These are phyloP conservation scores for Channallabes apus DNA, from an alignment of 2,797 vertebrate species.

Conservation along the genomic window DNA sequence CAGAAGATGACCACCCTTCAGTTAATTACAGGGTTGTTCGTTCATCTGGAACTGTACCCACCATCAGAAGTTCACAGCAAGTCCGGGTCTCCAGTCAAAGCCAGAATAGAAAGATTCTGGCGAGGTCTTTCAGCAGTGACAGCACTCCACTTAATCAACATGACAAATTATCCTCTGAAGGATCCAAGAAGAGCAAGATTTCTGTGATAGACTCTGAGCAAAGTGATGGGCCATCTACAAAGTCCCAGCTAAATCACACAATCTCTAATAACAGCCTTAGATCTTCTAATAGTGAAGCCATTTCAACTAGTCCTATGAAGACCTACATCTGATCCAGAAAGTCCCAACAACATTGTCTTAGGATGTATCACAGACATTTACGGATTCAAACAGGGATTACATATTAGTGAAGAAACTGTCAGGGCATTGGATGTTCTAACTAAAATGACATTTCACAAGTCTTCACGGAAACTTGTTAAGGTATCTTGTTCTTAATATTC, in stretches of 20 bases:
- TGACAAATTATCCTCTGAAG: constrained; percentile 50
- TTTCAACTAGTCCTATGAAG: constrained; percentile 54
- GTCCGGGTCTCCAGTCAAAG: constrained; percentile 41
- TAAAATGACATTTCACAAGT: neutral
- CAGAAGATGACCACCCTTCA: constrained; percentile 58
- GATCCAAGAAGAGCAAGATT: constrained; percentile 56
- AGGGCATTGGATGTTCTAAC: constrained; percentile 23
- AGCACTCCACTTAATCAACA: constrained; percentile 25
- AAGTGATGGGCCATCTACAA: constrained; percentile 63
- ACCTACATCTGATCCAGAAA: constrained; percentile 66
- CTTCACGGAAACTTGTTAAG: neutral
- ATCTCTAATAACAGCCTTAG: constrained; percentile 53
- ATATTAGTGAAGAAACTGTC: neutral
- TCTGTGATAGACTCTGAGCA: constrained; percentile 61
- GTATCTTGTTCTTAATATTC: neutral
- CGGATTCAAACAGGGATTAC: neutral
- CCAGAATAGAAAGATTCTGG: constrained; percentile 28
- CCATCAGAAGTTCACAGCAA: constrained; percentile 40
- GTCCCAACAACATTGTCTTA: neutral
- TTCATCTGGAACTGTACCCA: constrained; percentile 63
- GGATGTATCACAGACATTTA: neutral
- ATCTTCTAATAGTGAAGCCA: constrained; percentile 50
- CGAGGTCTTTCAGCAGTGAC: constrained; percentile 53
- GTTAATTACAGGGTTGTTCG: constrained; percentile 69
- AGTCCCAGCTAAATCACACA: constrained; percentile 64